Evolutionary conservation across 2,113 vertebrate species (phyloP), one percentile per base, ranked within the genome.

Genomic region (Coreoperca whiteheadi): DNA sequence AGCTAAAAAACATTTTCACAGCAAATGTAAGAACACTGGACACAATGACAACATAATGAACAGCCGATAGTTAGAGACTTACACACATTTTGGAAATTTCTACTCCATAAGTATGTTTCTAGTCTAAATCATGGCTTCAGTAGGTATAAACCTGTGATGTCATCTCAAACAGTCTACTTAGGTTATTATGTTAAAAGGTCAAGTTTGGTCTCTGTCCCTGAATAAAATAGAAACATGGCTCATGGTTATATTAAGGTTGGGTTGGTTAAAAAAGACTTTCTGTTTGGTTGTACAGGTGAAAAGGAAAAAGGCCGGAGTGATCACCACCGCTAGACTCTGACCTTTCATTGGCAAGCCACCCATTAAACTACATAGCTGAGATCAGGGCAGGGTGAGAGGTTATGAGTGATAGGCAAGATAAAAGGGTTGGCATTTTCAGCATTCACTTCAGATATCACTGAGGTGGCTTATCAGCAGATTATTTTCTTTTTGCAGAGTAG

Each of bases 261-360:
- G 43, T 16, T 74, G 46, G 28, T 76, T 21, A 67, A 60, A 59
- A 41, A 50, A 50, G 25, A 53, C 46, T 16, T 67, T 68, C 9
- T 10, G 30, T 60, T 77, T 1, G 7, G 28, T 32, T 56, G 21
- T 1, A 61, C 0, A 15, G 21, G 80, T 60, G 59, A 79, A 63
- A 37, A 60, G 39, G 43, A 59, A 57, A 60, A 48, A 39, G 25
- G 65, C 53, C 2, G 4, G 80, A 89, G 53, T 61, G 83, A 83
- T 78, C 1, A 1, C 66, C 65, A 39, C 77, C 84, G 74, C 77
- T 92, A 84, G 65, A 89, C 72, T 3, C n/a, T 87, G 90, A 91
- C 86, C 83, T 86, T 86, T 87, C 69, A 50, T 61, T 50, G 46
- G 57, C 53, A 9, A 50, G 28, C 25, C 12, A 25, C 2, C 53